These are phyloP conservation scores for Manis crassicaudata DNA, from an alignment of 2,797 vertebrate genomes.

Conservation along the genomic window DNA sequence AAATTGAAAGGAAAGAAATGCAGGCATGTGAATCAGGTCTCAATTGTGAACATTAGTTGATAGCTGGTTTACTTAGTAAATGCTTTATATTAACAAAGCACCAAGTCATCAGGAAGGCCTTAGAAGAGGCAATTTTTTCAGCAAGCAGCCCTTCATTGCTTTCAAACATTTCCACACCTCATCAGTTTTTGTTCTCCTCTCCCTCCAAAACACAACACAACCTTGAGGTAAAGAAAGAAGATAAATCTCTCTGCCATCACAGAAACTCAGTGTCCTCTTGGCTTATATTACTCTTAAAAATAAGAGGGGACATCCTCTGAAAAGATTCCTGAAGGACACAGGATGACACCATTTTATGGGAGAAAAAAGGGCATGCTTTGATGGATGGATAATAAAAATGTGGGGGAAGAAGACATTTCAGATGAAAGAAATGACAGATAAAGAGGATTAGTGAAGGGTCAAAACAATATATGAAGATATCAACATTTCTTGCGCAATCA, in stretches of 20 bases:
- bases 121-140: not conserved
- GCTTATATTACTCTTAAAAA: constrained; percentile 20
- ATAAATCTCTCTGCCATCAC: not conserved
- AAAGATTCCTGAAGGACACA: not conserved
- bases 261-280: not conserved
- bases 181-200: not conserved
- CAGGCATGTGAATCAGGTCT: not conserved
- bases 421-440: constrained; percentile 22
- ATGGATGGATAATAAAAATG: constrained; percentile 18
- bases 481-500: constrained; percentile 30
- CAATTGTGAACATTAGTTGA: not conserved
- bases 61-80: constrained; percentile 1
- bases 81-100: not conserved
- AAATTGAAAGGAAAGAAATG: not conserved
- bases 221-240: not conserved
- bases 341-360: not conserved
- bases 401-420: constrained; percentile 35
- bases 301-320: not conserved
- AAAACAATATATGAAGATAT: constrained; percentile 48
- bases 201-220: not conserved
- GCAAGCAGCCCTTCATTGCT: not conserved
- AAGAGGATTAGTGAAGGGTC: constrained; percentile 31
- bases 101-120: not conserved
- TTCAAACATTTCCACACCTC: not conserved
- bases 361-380: not conserved